These are phyloP conservation scores for Glaucopsyche alexis DNA, from an alignment of 2,888 invertebrate species.

Conservation along the genomic window DNA sequence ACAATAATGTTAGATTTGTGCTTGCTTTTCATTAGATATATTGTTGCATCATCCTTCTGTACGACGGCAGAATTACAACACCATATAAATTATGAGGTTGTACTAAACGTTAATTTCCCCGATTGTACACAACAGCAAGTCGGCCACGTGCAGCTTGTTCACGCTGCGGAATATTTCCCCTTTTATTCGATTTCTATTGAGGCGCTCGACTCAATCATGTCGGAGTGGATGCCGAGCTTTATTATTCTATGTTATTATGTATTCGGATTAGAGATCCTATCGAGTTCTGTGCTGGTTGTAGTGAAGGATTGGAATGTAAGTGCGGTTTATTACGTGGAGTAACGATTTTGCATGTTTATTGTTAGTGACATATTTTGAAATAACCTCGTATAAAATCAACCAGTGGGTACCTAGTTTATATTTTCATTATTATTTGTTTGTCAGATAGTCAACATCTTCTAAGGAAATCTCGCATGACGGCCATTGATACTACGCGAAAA, in stretches of 20 bases:
- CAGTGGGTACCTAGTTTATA: too few species aligned
- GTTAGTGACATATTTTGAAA: background rate
- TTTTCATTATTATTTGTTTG: too few species aligned
- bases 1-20: too few species aligned
- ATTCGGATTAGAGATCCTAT: background rate
- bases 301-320: background rate
- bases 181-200: constrained; percentile 19
- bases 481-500: too few species aligned
- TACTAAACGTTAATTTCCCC: background rate
- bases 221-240: constrained; percentile 2
- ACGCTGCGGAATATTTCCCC: constrained; percentile 4
- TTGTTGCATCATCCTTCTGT: too few species aligned
- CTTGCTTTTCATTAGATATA: too few species aligned
- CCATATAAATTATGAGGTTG: too few species aligned
- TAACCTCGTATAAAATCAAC: too few species aligned
- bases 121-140: background rate
- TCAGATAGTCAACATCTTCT: too few species aligned
- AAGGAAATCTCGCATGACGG: too few species aligned
- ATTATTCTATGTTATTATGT: constrained; percentile 19
- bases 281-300: background rate
- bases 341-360: background rate
- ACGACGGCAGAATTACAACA: too few species aligned
- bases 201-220: constrained; percentile 19
- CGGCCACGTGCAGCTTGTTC: background rate
- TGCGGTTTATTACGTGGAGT: background rate